A percentile compares a stretch with the other conserved stretches of the same genome.
Conservation (phyloP, 2,113 vertebrate species). For the Prunella himalayana region DNA sequence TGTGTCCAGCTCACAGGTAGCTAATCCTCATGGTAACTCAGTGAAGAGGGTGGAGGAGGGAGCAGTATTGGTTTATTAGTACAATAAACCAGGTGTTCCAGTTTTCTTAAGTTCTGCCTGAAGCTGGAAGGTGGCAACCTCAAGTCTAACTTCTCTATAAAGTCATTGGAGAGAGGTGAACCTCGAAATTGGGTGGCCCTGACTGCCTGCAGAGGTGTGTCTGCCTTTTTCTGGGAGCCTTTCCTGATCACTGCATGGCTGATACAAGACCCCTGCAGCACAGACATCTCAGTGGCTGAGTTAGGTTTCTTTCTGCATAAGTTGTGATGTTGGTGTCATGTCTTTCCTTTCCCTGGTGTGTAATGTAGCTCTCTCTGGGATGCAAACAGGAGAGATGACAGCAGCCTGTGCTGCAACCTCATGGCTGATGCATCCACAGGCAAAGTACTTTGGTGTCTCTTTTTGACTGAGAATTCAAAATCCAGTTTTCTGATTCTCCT, state of each 20-base stretch:
- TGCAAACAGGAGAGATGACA: background rate
- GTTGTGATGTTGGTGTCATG: accelerated
- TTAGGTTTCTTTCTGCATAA: background rate
- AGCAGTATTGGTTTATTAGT: background rate
- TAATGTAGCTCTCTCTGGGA: background rate
- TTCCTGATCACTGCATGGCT: background rate
- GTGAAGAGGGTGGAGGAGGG: background rate
- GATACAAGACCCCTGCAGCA: background rate
- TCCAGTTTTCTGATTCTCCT: background rate
- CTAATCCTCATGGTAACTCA: background rate
- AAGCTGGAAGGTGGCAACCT: background rate
- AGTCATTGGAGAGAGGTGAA: background rate
- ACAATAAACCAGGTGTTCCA: background rate
- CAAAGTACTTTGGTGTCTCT: background rate
- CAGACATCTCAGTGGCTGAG: accelerated
- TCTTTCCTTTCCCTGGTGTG: background rate
- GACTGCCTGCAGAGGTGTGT: background rate
- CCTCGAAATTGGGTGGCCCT: background rate
- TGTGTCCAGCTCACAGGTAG: background rate
- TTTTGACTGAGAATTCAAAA: background rate
- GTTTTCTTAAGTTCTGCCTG: background rate
- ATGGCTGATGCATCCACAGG: background rate
- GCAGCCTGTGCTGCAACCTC: background rate
- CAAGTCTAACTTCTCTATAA: background rate
- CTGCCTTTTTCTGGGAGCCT: background rate